phyloP scores from a whole-genome alignment of 2,113 vertebrate genomes.

The Mustelus asterias region DNA sequence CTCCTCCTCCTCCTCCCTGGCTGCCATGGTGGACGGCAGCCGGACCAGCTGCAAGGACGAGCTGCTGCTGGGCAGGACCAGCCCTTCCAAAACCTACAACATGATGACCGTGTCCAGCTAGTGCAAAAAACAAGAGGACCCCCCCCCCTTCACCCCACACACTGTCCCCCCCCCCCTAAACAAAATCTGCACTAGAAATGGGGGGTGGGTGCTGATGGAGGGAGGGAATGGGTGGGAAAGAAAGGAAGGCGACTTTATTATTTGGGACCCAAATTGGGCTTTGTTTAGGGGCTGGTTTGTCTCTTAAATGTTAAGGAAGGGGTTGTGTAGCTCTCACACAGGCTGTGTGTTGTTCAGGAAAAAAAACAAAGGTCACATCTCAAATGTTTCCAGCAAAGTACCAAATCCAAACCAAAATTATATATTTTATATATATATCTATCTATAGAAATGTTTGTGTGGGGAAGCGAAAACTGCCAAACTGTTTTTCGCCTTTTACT shows the following conservation, averaged over 20 bases:
- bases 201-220: constrained; percentile 57
- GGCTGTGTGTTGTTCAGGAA: constrained; percentile 4
- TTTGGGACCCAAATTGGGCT: constrained; percentile 51
- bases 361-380: background rate
- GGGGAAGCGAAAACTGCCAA: constrained; percentile 15
- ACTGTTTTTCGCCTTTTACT: background rate
- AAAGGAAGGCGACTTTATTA: constrained; percentile 49
- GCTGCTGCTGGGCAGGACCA: constrained; percentile 89
- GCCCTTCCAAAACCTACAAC: constrained; percentile 94
- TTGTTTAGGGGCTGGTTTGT: constrained; percentile 60
- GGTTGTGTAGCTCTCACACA: background rate
- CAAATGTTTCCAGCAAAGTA: background rate
- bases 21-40: constrained; percentile 90
- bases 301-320: constrained; percentile 21
- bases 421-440: background rate
- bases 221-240: constrained; percentile 81
- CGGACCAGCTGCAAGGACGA: constrained; percentile 99
- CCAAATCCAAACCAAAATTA: constrained; percentile 26
- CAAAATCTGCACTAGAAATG: constrained; percentile 40
- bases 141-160: too few relatives aligned
- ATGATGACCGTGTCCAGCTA: constrained; percentile 99
- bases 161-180: background rate
- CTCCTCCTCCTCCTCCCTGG: constrained; percentile 45
- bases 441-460: background rate
- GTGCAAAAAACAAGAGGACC: constrained; percentile 33